Evolutionary conservation across 2,113 vertebrate genomes (phyloP).

Genomic region (Cyanistes caeruleus): DNA sequence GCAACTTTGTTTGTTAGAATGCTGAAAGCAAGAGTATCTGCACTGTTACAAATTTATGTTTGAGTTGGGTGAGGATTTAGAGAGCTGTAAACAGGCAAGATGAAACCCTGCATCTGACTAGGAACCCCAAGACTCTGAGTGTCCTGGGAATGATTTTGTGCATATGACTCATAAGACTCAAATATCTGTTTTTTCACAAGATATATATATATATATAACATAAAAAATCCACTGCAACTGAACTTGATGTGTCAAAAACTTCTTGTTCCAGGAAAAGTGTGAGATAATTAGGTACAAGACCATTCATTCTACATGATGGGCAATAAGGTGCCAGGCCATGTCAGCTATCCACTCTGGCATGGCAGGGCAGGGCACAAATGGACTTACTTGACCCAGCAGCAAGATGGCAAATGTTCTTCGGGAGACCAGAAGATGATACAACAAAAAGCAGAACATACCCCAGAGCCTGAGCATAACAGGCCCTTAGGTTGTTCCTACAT

Average conservation of each 20-base stretch:
- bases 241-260: not conserved
- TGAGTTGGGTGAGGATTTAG: not conserved
- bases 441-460: not conserved
- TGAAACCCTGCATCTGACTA: not conserved
- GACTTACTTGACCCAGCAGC: not conserved
- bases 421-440: not conserved
- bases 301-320: not conserved
- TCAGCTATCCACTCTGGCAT: not conserved
- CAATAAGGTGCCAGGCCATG: not conserved
- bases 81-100: not conserved
- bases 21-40: not conserved
- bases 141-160: not conserved
- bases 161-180: not conserved
- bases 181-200: not conserved
- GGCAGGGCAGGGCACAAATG: not conserved
- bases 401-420: fast-evolving
- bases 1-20: not conserved
- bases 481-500: not conserved
- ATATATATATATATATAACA: not conserved
- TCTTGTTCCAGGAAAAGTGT: not conserved
- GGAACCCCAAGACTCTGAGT: not conserved
- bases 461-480: not conserved
- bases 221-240: not conserved
- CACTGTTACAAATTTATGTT: not conserved
- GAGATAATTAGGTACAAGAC: not conserved